Evolutionary conservation across 2,113 vertebrate species (phyloP).

Genomic region (Carassius carassius): DNA sequence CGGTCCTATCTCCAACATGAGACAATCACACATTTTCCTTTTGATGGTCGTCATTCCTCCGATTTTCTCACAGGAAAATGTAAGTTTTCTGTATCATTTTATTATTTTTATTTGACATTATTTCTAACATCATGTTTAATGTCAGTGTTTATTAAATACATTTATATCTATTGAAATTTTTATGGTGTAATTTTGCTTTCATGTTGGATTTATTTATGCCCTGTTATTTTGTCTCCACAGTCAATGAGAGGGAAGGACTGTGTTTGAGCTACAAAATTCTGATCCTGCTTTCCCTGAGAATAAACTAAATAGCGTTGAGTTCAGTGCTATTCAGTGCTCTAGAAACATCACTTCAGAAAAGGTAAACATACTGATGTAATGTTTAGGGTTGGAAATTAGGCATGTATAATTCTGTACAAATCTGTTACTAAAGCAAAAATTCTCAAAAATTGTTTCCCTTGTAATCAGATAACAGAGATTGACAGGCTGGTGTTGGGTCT

Average conservation of each 20-base stretch:
- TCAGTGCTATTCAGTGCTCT: constrained; percentile 57
- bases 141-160: no score
- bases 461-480: constrained; percentile 50
- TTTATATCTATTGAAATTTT: not conserved
- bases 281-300: constrained; percentile 63
- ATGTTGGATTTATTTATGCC: not conserved
- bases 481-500: constrained; percentile 66
- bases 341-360: constrained; percentile 54
- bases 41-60: constrained; percentile 53
- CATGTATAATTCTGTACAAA: not conserved
- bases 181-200: not conserved
- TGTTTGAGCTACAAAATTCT: constrained; percentile 66
- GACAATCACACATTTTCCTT: not conserved
- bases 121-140: no score
- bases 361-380: constrained; percentile 47
- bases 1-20: constrained; percentile 14
- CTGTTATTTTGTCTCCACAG: constrained; percentile 19
- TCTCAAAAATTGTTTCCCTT: not conserved
- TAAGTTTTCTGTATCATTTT: not conserved
- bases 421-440: not conserved
- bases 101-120: not conserved
- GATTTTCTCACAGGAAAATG: constrained; percentile 63
- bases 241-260: constrained; percentile 58
- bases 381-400: not conserved
- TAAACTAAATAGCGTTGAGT: constrained; percentile 55